These are phyloP conservation scores for Protomyctophum bolini DNA, from an alignment of 2,113 vertebrate species.

Conservation along the genomic window DNA sequence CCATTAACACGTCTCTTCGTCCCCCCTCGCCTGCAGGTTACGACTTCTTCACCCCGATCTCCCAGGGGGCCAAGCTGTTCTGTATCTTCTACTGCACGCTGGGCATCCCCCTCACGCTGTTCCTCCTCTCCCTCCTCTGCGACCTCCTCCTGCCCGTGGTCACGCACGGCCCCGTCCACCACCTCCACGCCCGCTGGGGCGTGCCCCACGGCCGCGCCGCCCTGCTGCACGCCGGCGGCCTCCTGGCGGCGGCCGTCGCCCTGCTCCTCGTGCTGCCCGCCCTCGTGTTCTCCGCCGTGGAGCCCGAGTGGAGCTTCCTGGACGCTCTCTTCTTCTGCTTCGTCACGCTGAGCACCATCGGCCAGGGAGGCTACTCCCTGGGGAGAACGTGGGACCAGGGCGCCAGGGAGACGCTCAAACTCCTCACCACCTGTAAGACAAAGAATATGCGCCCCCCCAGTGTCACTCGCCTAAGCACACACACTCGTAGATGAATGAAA, in stretches of 20 bases:
- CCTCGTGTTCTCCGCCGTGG: conserved; percentile 63
- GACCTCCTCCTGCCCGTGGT: conserved; percentile 66
- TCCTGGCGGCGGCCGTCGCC: conserved; percentile 46
- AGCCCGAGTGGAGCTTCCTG: conserved; percentile 70
- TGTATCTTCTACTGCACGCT: conserved; percentile 75
- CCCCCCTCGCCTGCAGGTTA: conserved; percentile 74
- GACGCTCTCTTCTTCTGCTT: conserved; percentile 84
- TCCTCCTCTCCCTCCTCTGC: conserved; percentile 69
- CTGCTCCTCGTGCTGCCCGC: conserved; percentile 77
- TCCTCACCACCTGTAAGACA: conserved; percentile 79
- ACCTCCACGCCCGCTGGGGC: conserved; percentile 66
- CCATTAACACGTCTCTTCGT: neutral
- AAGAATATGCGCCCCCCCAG: neutral
- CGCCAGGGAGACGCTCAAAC: conserved; percentile 61
- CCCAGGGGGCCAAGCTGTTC: conserved; percentile 76
- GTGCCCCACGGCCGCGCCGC: conserved; percentile 45
- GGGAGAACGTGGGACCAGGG: conserved; percentile 36
- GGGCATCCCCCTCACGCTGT: conserved; percentile 79
- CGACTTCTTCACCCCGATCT: conserved; percentile 75
- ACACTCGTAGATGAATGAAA: neutral
- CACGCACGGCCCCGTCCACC: conserved; percentile 44
- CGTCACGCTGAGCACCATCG: conserved; percentile 81
- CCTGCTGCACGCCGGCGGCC: conserved; percentile 46
- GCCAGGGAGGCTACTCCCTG: conserved; percentile 74
- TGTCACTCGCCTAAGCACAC: too few species aligned